These are phyloP conservation scores for Serripes groenlandicus DNA, from an alignment of 2,888 invertebrate genomes.

Conservation along the genomic window DNA sequence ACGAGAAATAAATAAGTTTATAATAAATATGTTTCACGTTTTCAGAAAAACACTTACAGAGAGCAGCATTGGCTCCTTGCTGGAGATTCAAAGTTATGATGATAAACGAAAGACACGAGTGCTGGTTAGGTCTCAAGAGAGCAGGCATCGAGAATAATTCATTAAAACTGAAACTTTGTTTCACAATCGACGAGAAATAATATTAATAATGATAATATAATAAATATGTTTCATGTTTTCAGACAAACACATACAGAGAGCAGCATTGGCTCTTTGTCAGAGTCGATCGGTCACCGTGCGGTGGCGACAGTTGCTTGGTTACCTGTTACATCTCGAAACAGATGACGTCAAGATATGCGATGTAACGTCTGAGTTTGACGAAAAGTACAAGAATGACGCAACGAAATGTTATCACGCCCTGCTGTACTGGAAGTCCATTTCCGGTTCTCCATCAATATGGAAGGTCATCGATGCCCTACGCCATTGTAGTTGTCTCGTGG, in stretches of 20 bases:
- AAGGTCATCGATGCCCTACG: slow-evolving; percentile 53
- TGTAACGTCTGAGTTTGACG: slow-evolving; percentile 44
- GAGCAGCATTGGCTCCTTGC: too few relatives aligned
- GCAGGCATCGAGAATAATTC: too few relatives aligned
- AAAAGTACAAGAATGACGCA: slow-evolving; percentile 36
- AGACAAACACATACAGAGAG: slow-evolving; percentile 51
- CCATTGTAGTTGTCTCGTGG: slow-evolving; percentile 33
- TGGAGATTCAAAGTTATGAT: too few relatives aligned
- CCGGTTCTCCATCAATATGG: slow-evolving; percentile 46
- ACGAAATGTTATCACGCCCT: slow-evolving; percentile 45
- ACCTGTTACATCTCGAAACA: slow-evolving; percentile 31
- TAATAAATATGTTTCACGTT: too few relatives aligned
- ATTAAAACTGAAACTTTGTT: too few relatives aligned
- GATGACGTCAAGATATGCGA: slow-evolving; percentile 17
- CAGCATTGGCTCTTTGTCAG: slow-evolving; percentile 33
- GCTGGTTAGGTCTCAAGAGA: too few relatives aligned
- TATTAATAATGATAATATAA: too few relatives aligned
- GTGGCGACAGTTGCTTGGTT: slow-evolving; percentile 48
- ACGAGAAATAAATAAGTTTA: too few relatives aligned
- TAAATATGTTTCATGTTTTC: slow-evolving; percentile 9
- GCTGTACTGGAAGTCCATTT: slow-evolving; percentile 42
- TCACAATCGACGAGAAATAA: too few relatives aligned
- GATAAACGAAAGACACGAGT: too few relatives aligned
- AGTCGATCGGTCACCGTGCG: slow-evolving; percentile 31
- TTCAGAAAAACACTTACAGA: too few relatives aligned